Evolutionary conservation across 2,113 vertebrate genomes (phyloP).

Genomic region (Nycticebus coucang): DNA sequence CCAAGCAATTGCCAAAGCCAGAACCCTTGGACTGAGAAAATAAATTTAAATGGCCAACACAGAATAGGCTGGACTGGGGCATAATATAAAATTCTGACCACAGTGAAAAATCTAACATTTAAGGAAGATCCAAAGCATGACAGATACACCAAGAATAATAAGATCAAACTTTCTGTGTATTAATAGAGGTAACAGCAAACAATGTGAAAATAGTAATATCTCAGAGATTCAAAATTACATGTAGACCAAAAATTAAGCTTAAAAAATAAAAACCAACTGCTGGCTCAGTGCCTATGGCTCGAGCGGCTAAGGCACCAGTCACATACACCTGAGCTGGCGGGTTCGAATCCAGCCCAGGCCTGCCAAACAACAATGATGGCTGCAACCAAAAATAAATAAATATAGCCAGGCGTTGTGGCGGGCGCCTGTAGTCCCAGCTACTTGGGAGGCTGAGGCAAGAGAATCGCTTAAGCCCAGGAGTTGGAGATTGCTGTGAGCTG

Average conservation of each 20-base stretch:
- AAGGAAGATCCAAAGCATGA: constrained; percentile 28
- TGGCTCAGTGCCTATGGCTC: too few species aligned
- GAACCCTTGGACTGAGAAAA: not conserved
- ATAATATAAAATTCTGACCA: constrained; percentile 14
- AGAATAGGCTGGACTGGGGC: not conserved
- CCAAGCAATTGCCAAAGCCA: constrained; percentile 44
- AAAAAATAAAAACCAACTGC: constrained; percentile 26
- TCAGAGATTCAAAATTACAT: not conserved
- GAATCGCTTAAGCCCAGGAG: too few species aligned
- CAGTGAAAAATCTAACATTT: constrained; percentile 30
- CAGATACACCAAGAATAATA: constrained; percentile 7
- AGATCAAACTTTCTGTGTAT: not conserved
- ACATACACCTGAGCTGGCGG: too few species aligned
- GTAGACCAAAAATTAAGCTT: not conserved
- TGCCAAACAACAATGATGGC: too few species aligned
- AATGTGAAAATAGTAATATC: constrained; percentile 10
- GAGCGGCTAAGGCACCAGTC: too few species aligned
- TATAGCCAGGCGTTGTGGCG: too few species aligned
- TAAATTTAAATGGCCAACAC: not conserved
- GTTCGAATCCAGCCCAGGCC: too few species aligned
- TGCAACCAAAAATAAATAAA: too few species aligned
- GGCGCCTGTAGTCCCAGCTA: too few species aligned
- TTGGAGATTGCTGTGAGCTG: too few species aligned
- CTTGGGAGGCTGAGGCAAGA: too few species aligned
- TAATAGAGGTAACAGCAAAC: not conserved